Evolutionary conservation across 2,888 invertebrate species (phyloP).

Genomic region (Agrotis exclamationis): DNA sequence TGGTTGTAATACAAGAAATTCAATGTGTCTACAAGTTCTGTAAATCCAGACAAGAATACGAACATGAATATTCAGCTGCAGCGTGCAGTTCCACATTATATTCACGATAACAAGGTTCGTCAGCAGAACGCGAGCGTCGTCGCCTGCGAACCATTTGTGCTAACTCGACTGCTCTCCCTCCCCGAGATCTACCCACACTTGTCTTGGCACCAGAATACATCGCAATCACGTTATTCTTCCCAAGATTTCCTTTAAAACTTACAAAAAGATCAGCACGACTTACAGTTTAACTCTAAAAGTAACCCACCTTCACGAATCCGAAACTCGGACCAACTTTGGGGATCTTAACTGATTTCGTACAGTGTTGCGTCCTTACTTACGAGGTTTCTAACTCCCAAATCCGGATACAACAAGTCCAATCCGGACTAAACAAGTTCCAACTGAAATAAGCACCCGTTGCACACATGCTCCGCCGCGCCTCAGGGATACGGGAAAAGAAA

Average conservation of each 20-base stretch:
- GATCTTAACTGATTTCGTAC: constrained; percentile 73
- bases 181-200: constrained; percentile 62
- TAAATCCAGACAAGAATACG: constrained; percentile 76
- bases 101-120: constrained; percentile 89
- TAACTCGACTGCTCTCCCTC: constrained; percentile 73
- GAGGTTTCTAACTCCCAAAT: constrained; percentile 80
- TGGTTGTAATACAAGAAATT: constrained; percentile 48
- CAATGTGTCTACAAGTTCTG: constrained; percentile 56
- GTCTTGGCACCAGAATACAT: constrained; percentile 77
- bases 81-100: constrained; percentile 81
- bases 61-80: constrained; percentile 87
- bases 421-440: constrained; percentile 85
- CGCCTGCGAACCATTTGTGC: constrained; percentile 76
- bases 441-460: constrained; percentile 85
- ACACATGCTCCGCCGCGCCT: constrained; percentile 83
- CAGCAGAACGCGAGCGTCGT: constrained; percentile 80
- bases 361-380: constrained; percentile 74
- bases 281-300: constrained; percentile 58
- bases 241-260: constrained; percentile 50
- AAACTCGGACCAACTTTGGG: constrained; percentile 56
- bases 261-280: constrained; percentile 53
- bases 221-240: constrained; percentile 63
- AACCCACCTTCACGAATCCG: constrained; percentile 51
- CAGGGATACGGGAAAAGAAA: constrained; percentile 79
- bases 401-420: constrained; percentile 83